Percentiles rank a stretch among this genome's conserved stretches.
These are phyloP conservation scores for Leptinotarsa defecta DNA, from an alignment of 1,140 invertebrate genomes.

Conservation along the genomic window DNA sequence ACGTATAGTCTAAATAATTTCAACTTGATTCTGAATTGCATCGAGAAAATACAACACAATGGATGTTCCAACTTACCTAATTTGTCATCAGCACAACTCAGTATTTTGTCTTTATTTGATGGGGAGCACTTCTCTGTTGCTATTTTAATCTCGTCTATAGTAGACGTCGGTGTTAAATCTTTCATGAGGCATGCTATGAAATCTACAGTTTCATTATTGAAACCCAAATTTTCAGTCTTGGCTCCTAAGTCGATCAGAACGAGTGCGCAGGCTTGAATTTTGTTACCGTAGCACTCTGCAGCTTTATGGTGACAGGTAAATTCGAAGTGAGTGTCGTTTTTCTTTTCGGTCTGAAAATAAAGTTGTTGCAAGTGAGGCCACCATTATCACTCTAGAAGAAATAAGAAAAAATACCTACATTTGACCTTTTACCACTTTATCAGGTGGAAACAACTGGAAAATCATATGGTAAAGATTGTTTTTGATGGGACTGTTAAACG, in stretches of 20 bases:
- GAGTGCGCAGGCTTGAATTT: conserved; percentile 68
- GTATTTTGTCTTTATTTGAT: not conserved
- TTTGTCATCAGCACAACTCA: not conserved
- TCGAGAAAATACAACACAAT: too few species aligned
- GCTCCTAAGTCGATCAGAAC: conserved; percentile 54
- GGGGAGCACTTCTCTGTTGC: not conserved
- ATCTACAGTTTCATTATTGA: conserved; percentile 45
- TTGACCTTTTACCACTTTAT: too few species aligned
- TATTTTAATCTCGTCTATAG: not conserved
- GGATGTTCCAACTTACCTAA: not conserved
- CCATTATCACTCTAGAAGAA: too few species aligned
- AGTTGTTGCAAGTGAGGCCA: too few species aligned
- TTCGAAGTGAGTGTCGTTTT: conserved; percentile 48
- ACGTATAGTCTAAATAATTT: too few species aligned
- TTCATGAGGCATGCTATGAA: conserved; percentile 60
- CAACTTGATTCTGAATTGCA: too few species aligned
- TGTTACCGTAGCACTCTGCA: conserved; percentile 75
- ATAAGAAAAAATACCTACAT: too few species aligned
- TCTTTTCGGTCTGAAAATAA: not conserved
- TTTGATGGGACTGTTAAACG: too few species aligned
- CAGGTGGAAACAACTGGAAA: too few species aligned
- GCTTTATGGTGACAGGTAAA: conserved; percentile 77
- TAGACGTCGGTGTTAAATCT: conserved; percentile 45
- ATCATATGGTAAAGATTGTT: too few species aligned
- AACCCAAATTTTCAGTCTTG: conserved; percentile 45